Conservation (phyloP, 1,140 invertebrate species). For the Penaeus vannamei region DNA sequence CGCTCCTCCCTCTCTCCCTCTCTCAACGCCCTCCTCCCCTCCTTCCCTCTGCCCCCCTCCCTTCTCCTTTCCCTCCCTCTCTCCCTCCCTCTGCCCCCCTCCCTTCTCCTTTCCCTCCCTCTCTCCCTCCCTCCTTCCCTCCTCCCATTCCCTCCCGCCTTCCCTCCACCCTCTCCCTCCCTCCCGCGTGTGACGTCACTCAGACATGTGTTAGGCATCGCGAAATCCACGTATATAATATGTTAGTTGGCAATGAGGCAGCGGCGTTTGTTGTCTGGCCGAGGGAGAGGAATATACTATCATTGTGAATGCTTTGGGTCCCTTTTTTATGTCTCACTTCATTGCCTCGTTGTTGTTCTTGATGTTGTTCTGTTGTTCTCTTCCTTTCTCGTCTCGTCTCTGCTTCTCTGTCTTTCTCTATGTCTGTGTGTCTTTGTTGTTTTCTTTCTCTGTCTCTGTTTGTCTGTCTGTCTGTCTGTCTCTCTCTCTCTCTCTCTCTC, state of each 20-base stretch:
- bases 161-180: neutral
- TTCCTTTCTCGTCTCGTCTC: neutral
- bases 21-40: neutral
- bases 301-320: neutral
- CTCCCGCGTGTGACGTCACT: neutral
- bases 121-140: neutral
- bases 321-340: no score
- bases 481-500: neutral
- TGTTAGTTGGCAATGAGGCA: no score
- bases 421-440: neutral
- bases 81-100: neutral
- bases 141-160: neutral
- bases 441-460: neutral
- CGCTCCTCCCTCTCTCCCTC: neutral
- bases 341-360: no score
- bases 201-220: neutral
- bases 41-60: neutral
- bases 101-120: neutral
- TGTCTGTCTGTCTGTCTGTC: no score
- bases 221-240: no score
- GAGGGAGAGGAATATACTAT: neutral
- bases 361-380: no score
- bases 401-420: neutral
- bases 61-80: neutral
- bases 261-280: neutral